A percentile compares a stretch with the other conserved stretches of the same genome.
phyloP scores from a whole-genome alignment of 2,113 vertebrate genomes.

The Melierax canorus region DNA sequence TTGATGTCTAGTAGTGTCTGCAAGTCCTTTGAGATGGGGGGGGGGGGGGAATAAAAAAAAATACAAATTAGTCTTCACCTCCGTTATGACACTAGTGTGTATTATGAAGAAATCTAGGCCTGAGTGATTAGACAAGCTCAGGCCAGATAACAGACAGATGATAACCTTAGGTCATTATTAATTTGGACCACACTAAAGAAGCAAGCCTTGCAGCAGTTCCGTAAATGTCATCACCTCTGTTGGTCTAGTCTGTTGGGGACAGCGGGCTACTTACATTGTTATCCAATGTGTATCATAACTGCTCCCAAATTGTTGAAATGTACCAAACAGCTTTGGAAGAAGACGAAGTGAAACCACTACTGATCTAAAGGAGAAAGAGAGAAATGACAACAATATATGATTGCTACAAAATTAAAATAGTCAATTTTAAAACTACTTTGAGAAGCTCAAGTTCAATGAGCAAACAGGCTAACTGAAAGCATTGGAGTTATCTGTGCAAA shows the following conservation, averaged over 20 bases:
- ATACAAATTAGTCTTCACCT: not conserved
- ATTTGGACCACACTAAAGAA: not conserved
- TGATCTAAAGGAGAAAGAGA: slow-evolving; percentile 77
- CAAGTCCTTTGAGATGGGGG: not conserved
- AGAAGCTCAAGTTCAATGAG: not conserved
- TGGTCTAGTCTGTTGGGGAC: not conserved
- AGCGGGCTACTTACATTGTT: slow-evolving; percentile 86
- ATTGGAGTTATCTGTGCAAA: not conserved
- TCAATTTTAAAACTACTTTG: not conserved
- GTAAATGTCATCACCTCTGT: not conserved
- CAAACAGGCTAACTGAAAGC: not conserved
- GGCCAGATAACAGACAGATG: not conserved
- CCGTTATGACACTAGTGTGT: not conserved
- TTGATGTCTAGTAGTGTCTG: not conserved
- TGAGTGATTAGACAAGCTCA: not conserved
- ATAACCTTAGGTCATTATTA: not conserved
- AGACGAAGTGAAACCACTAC: slow-evolving; percentile 96
- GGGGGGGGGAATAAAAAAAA: not conserved
- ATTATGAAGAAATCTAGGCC: not conserved
- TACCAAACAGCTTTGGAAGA: slow-evolving; percentile 96
- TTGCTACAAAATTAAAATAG: not conserved
- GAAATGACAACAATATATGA: not conserved
- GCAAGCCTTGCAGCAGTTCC: not conserved
- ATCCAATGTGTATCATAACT: slow-evolving; percentile 99
- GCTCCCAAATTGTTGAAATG: slow-evolving; percentile 98